phyloP scores from a whole-genome alignment of 92 coral and sea anemone species.

The Nematostella vectensis region DNA sequence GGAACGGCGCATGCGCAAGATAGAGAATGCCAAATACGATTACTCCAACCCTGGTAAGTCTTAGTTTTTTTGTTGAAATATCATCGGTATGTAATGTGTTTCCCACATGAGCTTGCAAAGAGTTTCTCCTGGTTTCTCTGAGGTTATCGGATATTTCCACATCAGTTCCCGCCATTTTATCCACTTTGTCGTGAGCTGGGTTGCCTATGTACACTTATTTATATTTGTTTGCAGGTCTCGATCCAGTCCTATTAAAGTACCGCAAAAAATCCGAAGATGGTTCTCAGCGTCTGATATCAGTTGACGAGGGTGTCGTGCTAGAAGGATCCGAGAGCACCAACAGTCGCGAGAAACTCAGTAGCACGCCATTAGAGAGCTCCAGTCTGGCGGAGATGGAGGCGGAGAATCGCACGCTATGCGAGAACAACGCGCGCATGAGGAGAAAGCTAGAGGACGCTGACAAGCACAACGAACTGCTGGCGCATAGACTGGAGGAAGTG shows the following conservation, averaged over 20 bases:
- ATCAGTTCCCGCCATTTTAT: no score
- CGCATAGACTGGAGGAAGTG: slow-evolving; percentile 17
- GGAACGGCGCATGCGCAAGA: slow-evolving; percentile 68
- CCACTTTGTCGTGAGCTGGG: no score
- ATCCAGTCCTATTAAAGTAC: background rate
- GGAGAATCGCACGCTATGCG: slow-evolving; percentile 47
- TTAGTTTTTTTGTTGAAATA: no score
- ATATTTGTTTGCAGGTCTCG: slow-evolving; percentile 7
- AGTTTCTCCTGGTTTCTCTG: no score
- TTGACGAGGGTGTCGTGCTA: slow-evolving; percentile 81
- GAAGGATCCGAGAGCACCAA: slow-evolving; percentile 75
- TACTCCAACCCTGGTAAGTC: no score
- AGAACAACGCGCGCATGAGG: slow-evolving; percentile 48
- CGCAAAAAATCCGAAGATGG: slow-evolving; percentile 32
- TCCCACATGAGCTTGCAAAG: no score
- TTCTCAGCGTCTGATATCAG: slow-evolving; percentile 46
- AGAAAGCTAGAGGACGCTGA: slow-evolving; percentile 53
- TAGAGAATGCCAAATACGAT: slow-evolving; percentile 37
- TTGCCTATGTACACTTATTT: background rate
- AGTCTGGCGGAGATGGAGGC: slow-evolving; percentile 55
- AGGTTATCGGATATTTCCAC: no score
- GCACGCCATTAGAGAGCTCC: slow-evolving; percentile 33
- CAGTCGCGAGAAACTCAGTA: slow-evolving; percentile 59
- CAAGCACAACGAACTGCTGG: slow-evolving; percentile 34
- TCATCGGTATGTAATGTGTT: no score